A percentile compares a stretch with the other conserved stretches of the same genome.
These are phyloP conservation scores for Triplophysa rosa DNA, from an alignment of 2,113 vertebrate genomes.

Conservation along the genomic window DNA sequence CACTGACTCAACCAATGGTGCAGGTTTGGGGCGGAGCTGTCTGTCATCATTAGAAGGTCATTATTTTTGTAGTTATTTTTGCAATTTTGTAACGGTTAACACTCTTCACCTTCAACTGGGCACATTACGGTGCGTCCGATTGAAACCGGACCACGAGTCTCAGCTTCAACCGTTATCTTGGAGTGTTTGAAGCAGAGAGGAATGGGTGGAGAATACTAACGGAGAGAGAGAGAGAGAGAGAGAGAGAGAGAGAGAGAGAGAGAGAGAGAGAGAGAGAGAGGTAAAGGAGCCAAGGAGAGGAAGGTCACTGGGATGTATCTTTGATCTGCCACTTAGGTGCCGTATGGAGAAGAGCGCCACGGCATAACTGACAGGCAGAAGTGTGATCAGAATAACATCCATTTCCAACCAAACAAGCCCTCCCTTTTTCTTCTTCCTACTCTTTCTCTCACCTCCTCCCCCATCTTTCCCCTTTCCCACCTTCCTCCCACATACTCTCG, in stretches of 20 bases:
- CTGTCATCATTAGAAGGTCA: not conserved
- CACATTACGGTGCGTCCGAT: not conserved
- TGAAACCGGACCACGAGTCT: not conserved
- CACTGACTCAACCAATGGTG: too few relatives aligned
- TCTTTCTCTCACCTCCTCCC: not conserved
- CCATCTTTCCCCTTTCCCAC: not conserved
- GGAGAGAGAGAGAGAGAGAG: not conserved
- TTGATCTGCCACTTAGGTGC: slow-evolving; percentile 41
- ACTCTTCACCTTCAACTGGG: not conserved
- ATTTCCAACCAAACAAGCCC: slow-evolving; percentile 54
- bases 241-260: slow-evolving; percentile 20
- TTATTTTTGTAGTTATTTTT: too few relatives aligned
- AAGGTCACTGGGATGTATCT: slow-evolving; percentile 46
- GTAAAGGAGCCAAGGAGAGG: slow-evolving; percentile 9
- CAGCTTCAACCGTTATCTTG: not conserved
- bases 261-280: slow-evolving; percentile 14
- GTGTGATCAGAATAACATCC: slow-evolving; percentile 63
- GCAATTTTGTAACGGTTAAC: not conserved
- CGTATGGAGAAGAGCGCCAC: slow-evolving; percentile 21
- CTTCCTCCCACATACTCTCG: not conserved
- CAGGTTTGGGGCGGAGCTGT: too few relatives aligned
- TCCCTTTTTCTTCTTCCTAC: slow-evolving; percentile 14
- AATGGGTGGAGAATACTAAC: slow-evolving; percentile 25
- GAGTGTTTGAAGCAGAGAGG: slow-evolving; percentile 21
- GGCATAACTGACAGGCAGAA: slow-evolving; percentile 48